phyloP scores from a whole-genome alignment of 2,113 vertebrate species.

The Leucosticte australis region DNA sequence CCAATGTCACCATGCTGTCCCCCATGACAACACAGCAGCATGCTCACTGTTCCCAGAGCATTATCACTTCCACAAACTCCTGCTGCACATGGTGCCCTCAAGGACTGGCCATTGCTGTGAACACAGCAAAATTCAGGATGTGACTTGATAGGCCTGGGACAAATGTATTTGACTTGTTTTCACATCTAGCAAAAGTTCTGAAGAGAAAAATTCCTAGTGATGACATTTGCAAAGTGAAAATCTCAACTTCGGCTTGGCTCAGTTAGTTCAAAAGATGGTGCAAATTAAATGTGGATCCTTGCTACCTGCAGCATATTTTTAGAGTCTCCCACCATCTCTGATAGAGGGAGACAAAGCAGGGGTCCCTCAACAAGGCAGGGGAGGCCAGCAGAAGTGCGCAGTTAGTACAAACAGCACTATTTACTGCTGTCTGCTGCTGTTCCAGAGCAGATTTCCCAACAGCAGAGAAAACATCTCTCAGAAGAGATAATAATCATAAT shows the following conservation, averaged over 20 bases:
- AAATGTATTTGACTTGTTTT: neutral
- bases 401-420: neutral
- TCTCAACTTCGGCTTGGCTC: neutral
- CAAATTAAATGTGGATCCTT: neutral
- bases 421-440: slow-evolving; percentile 24
- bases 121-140: neutral
- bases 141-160: neutral
- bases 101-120: neutral
- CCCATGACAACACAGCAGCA: neutral
- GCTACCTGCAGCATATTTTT: neutral
- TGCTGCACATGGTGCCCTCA: neutral
- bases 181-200: neutral
- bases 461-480: slow-evolving; percentile 44
- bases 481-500: slow-evolving; percentile 71
- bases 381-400: neutral
- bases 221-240: neutral
- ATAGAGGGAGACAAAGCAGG: neutral
- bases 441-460: slow-evolving; percentile 55
- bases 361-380: neutral
- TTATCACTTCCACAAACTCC: neutral
- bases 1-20: neutral
- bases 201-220: neutral
- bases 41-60: neutral
- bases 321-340: neutral
- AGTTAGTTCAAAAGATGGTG: neutral